Conservation (phyloP, 2,888 invertebrate genomes). For the Acanthosepion lycidas region DNA sequence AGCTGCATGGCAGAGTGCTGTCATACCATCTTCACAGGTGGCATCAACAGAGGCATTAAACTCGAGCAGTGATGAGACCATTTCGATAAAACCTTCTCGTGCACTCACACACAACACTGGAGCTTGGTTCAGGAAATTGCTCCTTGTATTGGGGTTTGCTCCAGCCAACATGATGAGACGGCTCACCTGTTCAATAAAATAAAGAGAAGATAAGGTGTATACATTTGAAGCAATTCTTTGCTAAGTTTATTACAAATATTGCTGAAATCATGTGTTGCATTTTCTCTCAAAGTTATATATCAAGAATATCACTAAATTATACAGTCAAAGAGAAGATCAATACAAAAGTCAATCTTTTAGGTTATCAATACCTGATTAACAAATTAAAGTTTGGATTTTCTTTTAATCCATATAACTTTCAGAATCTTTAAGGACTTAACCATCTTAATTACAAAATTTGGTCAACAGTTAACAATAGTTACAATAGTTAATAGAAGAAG, state of each 20-base stretch:
- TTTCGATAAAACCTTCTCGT: slow-evolving; percentile 91
- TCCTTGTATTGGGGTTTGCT: slow-evolving; percentile 88
- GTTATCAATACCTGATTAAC: no score
- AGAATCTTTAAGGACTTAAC: no score
- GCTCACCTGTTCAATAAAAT: slow-evolving; percentile 80
- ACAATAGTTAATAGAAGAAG: no score
- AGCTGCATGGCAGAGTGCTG: slow-evolving; percentile 89
- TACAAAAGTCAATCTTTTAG: no score
- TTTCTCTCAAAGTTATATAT: background rate
- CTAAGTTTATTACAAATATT: background rate
- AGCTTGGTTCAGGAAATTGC: slow-evolving; percentile 78
- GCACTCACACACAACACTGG: slow-evolving; percentile 91
- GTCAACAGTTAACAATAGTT: no score
- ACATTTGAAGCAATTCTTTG: background rate
- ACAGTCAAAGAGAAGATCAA: background rate
- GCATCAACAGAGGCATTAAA: slow-evolving; percentile 92
- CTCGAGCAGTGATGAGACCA: slow-evolving; percentile 91
- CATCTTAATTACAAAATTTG: no score
- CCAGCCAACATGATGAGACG: slow-evolving; percentile 90
- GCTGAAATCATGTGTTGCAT: background rate
- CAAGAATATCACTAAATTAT: background rate
- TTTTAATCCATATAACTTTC: no score
- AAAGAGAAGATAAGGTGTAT: slow-evolving; percentile 12
- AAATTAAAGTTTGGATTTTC: no score
- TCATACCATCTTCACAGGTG: slow-evolving; percentile 89